Percentiles rank a stretch among this genome's conserved stretches.
phyloP scores from a whole-genome alignment of 2,888 invertebrate genomes.

The Panorpa germanica region DNA sequence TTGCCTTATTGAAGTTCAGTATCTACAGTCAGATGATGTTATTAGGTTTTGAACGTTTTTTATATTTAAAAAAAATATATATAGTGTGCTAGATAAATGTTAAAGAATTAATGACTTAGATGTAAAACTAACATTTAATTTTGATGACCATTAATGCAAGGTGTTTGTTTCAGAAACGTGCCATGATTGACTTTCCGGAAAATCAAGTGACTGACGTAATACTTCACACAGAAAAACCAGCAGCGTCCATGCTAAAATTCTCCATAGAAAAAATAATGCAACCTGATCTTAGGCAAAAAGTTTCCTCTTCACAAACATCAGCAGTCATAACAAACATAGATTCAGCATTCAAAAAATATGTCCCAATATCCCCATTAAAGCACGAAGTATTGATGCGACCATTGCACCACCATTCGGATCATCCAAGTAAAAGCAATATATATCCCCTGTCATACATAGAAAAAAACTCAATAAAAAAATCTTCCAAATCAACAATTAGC shows the following conservation, averaged over 20 bases:
- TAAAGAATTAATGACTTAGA: no score
- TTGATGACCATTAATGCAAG: no score
- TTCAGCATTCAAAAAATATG: slow-evolving; percentile 31
- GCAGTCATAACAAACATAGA: slow-evolving; percentile 13
- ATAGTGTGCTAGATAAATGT: no score
- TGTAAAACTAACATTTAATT: no score
- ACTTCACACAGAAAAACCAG: no score
- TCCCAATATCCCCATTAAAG: background rate
- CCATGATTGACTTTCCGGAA: no score
- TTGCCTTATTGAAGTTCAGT: no score
- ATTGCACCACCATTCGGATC: background rate
- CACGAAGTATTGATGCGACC: background rate
- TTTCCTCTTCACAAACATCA: slow-evolving; percentile 24
- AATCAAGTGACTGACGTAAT: no score
- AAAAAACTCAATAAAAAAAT: slow-evolving; percentile 23
- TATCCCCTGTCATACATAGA: slow-evolving; percentile 27
- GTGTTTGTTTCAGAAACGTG: no score
- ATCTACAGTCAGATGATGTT: no score
- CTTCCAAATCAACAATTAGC: slow-evolving; percentile 28
- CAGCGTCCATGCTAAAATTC: slow-evolving; percentile 57
- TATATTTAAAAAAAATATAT: no score
- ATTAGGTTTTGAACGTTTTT: no score
- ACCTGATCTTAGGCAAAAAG: slow-evolving; percentile 52
- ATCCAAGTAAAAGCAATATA: slow-evolving; percentile 18
- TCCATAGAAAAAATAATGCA: slow-evolving; percentile 92